Percentiles rank a stretch among this genome's conserved stretches.
Conservation (phyloP, 2,113 vertebrate genomes). For the Neotragus pygmaeus region DNA sequence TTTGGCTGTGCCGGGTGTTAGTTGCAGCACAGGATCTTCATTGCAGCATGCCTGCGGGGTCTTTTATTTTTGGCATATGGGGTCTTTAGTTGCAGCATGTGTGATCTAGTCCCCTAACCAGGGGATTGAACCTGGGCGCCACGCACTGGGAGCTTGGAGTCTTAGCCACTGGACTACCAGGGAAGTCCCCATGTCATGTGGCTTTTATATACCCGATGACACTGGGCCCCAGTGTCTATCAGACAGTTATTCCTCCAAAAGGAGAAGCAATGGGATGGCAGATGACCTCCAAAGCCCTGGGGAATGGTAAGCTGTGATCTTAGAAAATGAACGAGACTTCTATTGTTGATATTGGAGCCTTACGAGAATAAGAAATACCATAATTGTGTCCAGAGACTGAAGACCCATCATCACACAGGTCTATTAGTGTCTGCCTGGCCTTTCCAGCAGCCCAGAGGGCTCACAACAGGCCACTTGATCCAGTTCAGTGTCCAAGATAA, state of each 20-base stretch:
- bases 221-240: fast-evolving
- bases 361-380: neutral
- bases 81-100: neutral
- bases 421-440: neutral
- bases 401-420: neutral
- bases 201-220: neutral
- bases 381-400: neutral
- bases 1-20: neutral
- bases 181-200: neutral
- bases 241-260: neutral
- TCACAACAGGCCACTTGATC: fast-evolving
- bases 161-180: neutral
- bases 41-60: neutral
- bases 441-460: neutral
- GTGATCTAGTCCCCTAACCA: neutral
- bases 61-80: neutral
- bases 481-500: neutral
- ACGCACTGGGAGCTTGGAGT: neutral
- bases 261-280: neutral
- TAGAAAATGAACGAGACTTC: neutral
- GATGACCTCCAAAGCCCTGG: neutral
- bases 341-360: neutral
- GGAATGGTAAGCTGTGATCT: neutral
- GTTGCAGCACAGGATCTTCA: neutral
- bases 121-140: neutral